Base-by-base conservation (phyloP, 2,888 invertebrate genomes). In the Meghimatium bilineatum region DNA sequence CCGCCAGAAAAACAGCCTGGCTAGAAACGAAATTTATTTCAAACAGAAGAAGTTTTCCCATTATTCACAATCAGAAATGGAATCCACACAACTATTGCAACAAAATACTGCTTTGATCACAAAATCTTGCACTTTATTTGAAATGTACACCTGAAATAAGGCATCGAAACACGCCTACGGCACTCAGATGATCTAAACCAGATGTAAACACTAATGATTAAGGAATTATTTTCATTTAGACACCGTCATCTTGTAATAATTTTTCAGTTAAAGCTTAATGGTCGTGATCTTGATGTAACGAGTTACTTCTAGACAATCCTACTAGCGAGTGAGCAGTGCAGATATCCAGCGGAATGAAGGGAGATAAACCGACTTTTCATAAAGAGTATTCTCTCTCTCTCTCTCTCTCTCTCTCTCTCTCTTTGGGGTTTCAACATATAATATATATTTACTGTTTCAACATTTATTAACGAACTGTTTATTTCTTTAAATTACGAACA, bases 31-130 rank as follows among this genome's bases (percentile, higher is more conserved):
- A 86, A 36, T 67, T 67, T 56, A 86, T 81, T 56, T 81, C 83
- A 83, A 86, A 86, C 74, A 52, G 29, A 32, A 81, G 80, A 56
- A 86, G 75, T 63, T 83, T 86, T 26, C 86, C 86, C 86, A 86
- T 86, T 34, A 29, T 56, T 52, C 34, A 32, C 1, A 80, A n/a
- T 38, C 10, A 17, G 26, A 44, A 44, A 44, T 44, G 26, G 23
- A 38, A 3, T 6, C 20, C 69, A 20, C 26, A 63, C 63, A 63
- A n/a, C n/a, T 63, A 71, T 23, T 8, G 23, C 5, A 71, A 23
- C 38, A 71, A 17, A 17, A 71, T 36, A 26, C 23, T 8, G 23
- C 26, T 63, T n/a, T n/a, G 5, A 63, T 23, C 29, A 8, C 26
- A 1, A 1, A 63, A 29, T 60, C 26, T 1, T n/a, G n/a, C 2